A percentile compares a stretch with the other conserved stretches of the same genome.
Evolutionary conservation across 2,113 vertebrate species (phyloP).

Genomic region (Solenodon paradoxus): DNA sequence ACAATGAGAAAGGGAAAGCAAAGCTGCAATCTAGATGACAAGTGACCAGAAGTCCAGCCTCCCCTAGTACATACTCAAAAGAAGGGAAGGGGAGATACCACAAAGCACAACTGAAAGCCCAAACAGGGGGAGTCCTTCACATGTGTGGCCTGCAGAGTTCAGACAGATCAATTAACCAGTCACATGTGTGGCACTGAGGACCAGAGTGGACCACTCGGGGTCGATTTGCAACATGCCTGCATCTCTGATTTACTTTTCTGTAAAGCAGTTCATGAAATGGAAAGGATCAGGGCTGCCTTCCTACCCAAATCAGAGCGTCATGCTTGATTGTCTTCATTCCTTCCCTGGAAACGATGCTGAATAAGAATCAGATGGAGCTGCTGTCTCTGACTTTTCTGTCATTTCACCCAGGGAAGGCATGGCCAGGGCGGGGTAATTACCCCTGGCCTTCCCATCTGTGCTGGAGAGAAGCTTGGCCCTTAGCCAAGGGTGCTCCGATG

Average conservation of each 20-base stretch:
- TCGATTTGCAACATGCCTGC: not conserved
- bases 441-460: constrained; percentile 74
- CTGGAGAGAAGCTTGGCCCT: constrained; percentile 64
- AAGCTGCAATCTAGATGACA: not conserved
- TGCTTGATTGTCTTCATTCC: not conserved
- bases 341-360: constrained; percentile 43
- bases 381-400: constrained; percentile 48
- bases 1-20: not conserved
- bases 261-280: not conserved
- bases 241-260: not conserved
- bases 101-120: not conserved
- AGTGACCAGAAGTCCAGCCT: not conserved
- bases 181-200: not conserved
- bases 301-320: not conserved
- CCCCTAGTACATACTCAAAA: not conserved
- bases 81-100: not conserved
- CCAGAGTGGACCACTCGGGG: not conserved
- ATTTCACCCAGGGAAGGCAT: constrained; percentile 60
- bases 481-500: constrained; percentile 51
- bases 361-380: constrained; percentile 39
- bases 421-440: constrained; percentile 63
- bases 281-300: not conserved
- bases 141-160: not conserved
- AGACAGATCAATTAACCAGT: not conserved
- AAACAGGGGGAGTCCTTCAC: not conserved